Base-by-base conservation (phyloP, 2,797 vertebrate genomes). In the Orientallactaga sibirica region DNA sequence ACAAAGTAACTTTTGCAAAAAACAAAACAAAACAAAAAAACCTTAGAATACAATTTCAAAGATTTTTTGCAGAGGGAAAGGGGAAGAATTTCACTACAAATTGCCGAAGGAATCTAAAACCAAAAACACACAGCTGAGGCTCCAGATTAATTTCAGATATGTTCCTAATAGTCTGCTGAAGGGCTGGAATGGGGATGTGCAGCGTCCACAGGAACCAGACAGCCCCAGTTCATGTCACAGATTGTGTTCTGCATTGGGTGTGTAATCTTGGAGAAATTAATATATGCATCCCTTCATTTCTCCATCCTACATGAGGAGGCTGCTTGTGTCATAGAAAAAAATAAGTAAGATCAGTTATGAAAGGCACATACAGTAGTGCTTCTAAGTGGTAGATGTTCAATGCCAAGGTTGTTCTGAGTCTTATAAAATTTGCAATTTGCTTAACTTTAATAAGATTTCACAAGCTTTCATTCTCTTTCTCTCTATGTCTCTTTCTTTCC, bases 41-140 rank as follows among this genome's bases (percentile, higher is more conserved):
- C 7, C 3, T 3, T 29, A 70, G 75, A 96, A 92, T 93, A 94
- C 75, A 66, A 91, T 95, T 97, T 95, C 76, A 88, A 95, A 83
- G 78, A 18, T 41, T 92, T 91, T 18, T 71, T 68, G 33, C 1
- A 43, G 48, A 43, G 48, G 14, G n/a, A 11, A 9, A 11, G 11
- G 43, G 18, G 27, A 15, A 55, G 10, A 73, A 25, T 48, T 91
- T 96, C 89, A 76, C 82, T 93, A 81, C 76, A 94, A 62, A 74
- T 92, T 85, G 33, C 78, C 29, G 89, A 64, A 94, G 74, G 61
- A 91, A 95, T 48, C 73, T 85, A 95, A 95, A 94, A 90, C 76
- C 58, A 33, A 94, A 33, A 94, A 94, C 77, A 61, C 52, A 90
- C 19, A 90, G 48, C 1, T 11, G 43, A 92, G 43, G 48, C 68